A percentile compares a stretch with the other conserved stretches of the same genome.
These are phyloP conservation scores for Callochromis pleurospilus DNA, from an alignment of 2,113 vertebrate species.

Conservation along the genomic window DNA sequence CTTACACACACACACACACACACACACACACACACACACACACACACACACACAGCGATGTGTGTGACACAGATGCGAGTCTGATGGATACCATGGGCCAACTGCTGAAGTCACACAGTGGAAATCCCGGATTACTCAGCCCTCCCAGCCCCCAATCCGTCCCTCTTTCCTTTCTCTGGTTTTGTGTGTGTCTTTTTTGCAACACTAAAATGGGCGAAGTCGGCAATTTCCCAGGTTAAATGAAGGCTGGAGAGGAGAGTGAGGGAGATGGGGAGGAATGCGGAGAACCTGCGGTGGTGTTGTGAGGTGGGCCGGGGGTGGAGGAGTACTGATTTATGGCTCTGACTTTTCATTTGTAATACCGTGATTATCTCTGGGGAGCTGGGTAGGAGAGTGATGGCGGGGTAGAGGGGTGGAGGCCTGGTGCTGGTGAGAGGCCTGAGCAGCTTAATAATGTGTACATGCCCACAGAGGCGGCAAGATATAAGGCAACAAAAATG, in stretches of 20 bases:
- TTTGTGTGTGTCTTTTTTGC: background rate
- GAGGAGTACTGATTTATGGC: constrained; percentile 57
- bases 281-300: background rate
- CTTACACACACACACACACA: background rate
- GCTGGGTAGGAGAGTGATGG: constrained; percentile 24
- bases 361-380: constrained; percentile 62
- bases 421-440: constrained; percentile 22
- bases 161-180: background rate
- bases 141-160: background rate
- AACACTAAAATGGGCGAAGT: background rate
- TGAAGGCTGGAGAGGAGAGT: background rate
- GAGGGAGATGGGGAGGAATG: background rate
- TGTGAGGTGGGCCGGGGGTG: background rate
- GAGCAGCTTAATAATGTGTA: constrained; percentile 63
- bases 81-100: constrained; percentile 48
- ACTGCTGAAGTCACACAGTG: constrained; percentile 52
- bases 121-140: constrained; percentile 66
- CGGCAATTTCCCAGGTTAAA: background rate
- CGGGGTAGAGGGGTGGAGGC: background rate
- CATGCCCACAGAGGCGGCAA: constrained; percentile 36
- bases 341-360: constrained; percentile 69
- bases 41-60: background rate
- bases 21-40: background rate
- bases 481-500: constrained; percentile 39
- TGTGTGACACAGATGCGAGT: constrained; percentile 54